phyloP scores from a whole-genome alignment of 2,113 vertebrate species.

The Suricata suricatta region DNA sequence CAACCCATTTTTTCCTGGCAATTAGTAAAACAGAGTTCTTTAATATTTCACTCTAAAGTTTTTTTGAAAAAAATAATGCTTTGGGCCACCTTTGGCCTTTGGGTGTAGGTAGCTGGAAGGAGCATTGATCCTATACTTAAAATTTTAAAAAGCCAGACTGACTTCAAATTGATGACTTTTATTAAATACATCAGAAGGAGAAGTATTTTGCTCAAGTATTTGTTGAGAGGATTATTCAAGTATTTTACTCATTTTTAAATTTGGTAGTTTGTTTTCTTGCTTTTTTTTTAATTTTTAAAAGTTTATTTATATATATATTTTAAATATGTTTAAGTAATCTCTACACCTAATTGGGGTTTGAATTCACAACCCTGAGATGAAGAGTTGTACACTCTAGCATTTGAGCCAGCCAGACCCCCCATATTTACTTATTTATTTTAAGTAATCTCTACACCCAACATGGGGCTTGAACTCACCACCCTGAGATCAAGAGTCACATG shows the following conservation, averaged over 20 bases:
- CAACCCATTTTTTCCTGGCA: background rate
- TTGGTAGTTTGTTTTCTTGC: background rate
- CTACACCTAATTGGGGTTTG: background rate
- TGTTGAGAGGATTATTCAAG: slow-evolving; percentile 32
- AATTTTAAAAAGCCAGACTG: background rate
- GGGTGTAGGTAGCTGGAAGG: background rate
- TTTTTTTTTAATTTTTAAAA: background rate
- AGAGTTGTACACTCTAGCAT: background rate
- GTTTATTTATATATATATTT: background rate
- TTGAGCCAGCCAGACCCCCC: background rate
- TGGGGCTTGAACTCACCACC: background rate
- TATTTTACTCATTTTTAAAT: slow-evolving; percentile 29
- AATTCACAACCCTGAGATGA: background rate
- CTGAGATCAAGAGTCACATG: background rate
- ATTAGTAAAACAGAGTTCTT: slow-evolving; percentile 34
- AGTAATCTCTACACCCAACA: background rate
- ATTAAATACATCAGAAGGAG: background rate
- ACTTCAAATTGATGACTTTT: slow-evolving; percentile 14
- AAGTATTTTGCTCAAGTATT: slow-evolving; percentile 31
- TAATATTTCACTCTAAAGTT: slow-evolving; percentile 1
- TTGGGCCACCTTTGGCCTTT: background rate
- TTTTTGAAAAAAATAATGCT: slow-evolving; percentile 21
- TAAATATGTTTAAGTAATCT: background rate
- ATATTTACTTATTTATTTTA: background rate
- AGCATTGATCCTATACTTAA: background rate